These are phyloP conservation scores for Dreissena polymorpha DNA, from an alignment of 1,140 invertebrate genomes.

Conservation along the genomic window DNA sequence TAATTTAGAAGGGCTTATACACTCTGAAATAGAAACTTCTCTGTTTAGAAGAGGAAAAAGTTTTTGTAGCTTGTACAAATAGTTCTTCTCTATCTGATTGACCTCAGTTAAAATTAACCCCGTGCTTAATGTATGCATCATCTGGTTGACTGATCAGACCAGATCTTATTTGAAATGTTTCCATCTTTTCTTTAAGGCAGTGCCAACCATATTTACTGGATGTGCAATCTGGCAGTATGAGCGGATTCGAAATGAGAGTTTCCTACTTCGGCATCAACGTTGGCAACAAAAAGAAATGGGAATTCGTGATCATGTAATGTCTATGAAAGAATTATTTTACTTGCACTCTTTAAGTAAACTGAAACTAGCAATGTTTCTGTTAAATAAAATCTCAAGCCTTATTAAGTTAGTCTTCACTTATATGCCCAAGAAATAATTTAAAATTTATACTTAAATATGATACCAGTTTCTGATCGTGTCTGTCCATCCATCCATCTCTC, in stretches of 20 bases:
- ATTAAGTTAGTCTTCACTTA: neutral
- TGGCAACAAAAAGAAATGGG: conserved; percentile 78
- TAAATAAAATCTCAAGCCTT: neutral
- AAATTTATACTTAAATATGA: neutral
- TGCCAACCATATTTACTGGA: conserved; percentile 86
- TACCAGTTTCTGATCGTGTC: neutral
- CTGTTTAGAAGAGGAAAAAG: too few relatives aligned
- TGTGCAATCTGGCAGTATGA: conserved; percentile 95
- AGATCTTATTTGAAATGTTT: neutral
- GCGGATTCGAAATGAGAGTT: conserved; percentile 84
- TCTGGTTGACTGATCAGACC: too few relatives aligned
- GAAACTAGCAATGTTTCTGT: neutral
- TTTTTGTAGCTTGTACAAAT: neutral
- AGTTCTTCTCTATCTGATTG: neutral
- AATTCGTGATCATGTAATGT: conserved; percentile 78
- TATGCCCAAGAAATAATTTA: neutral
- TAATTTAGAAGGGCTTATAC: too few relatives aligned
- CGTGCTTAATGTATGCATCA: neutral
- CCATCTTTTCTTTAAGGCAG: conserved; percentile 83
- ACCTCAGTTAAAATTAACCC: neutral
- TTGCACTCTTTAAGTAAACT: neutral
- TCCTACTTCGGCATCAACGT: conserved; percentile 75
- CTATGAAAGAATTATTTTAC: neutral
- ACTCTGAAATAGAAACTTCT: too few relatives aligned
- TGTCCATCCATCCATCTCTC: too few relatives aligned